Conservation (phyloP, 1,140 invertebrate genomes). For the Orius insidiosus region DNA sequence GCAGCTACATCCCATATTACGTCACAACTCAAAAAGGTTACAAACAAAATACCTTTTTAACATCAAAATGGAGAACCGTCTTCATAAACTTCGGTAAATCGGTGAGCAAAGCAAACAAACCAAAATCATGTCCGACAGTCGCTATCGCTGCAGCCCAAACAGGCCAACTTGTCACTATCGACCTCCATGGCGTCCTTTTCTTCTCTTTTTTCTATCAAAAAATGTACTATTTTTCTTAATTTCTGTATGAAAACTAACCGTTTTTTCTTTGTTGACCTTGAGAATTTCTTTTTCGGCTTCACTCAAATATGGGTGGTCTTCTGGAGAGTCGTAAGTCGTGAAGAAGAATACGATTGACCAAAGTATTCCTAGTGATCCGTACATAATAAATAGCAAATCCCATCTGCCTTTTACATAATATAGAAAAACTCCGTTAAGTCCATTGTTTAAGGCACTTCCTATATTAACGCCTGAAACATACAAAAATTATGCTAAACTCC, state of each 20-base stretch:
- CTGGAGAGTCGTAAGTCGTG: constrained; percentile 44
- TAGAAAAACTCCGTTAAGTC: constrained; percentile 4
- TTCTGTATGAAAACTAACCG: neutral
- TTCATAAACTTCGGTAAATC: constrained; percentile 50
- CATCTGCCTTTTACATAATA: constrained; percentile 24
- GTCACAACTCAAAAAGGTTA: no score
- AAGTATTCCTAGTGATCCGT: constrained; percentile 29
- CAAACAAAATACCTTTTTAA: constrained; percentile 41
- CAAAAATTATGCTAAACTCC: no score
- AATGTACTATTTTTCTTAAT: neutral
- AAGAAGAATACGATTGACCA: constrained; percentile 21
- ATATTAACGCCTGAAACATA: constrained; percentile 10
- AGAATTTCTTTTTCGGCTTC: constrained; percentile 45
- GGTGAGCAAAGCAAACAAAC: constrained; percentile 66
- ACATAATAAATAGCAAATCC: constrained; percentile 33
- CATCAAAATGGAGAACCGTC: constrained; percentile 41
- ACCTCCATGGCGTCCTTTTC: constrained; percentile 36
- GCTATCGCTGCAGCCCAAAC: constrained; percentile 44
- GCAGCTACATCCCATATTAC: no score
- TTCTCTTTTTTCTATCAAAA: constrained; percentile 11
- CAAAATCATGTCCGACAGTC: constrained; percentile 80
- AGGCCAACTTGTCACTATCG: constrained; percentile 42
- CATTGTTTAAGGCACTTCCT: constrained; percentile 9
- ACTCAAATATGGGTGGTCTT: constrained; percentile 49
- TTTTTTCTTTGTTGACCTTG: constrained; percentile 18